A percentile compares a stretch with the other conserved stretches of the same genome.
Conservation (phyloP, 2,888 invertebrate genomes). For the Deilephila porcellus region DNA sequence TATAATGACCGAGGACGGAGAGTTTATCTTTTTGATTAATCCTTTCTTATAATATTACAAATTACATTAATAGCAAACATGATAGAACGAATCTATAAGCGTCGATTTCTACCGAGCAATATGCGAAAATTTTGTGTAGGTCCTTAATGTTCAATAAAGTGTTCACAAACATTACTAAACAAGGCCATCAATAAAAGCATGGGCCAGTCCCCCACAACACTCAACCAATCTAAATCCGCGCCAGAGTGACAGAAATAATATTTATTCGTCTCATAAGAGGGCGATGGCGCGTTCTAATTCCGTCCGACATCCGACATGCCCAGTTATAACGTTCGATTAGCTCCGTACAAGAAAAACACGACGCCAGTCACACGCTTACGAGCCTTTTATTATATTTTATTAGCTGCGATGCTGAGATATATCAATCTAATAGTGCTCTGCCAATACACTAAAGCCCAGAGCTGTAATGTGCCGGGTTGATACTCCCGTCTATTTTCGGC, state of each 20-base stretch:
- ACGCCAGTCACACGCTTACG: conserved; percentile 8
- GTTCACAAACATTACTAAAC: neutral
- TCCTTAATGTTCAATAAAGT: too few relatives aligned
- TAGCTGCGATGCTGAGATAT: conserved; percentile 2
- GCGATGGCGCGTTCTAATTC: conserved; percentile 24
- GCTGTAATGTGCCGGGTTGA: neutral
- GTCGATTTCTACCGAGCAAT: too few relatives aligned
- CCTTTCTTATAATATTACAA: too few relatives aligned
- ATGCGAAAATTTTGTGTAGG: too few relatives aligned
- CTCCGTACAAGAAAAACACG: neutral
- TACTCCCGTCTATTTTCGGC: conserved; percentile 2
- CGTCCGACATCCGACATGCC: conserved; percentile 12
- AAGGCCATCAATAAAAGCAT: neutral
- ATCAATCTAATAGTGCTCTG: conserved; percentile 1
- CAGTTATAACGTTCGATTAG: conserved; percentile 21
- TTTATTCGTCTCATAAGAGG: conserved; percentile 26
- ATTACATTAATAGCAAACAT: too few relatives aligned
- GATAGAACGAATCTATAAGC: too few relatives aligned
- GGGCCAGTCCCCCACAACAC: neutral
- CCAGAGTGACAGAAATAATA: conserved; percentile 15
- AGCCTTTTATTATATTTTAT: conserved; percentile 19
- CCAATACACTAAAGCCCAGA: neutral
- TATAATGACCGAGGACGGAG: too few relatives aligned
- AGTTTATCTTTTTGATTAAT: too few relatives aligned
- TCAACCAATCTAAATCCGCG: neutral